A percentile compares a stretch with the other conserved stretches of the same genome.
Conservation (phyloP, 2,888 invertebrate genomes). For the Falcaria lacertinaria region DNA sequence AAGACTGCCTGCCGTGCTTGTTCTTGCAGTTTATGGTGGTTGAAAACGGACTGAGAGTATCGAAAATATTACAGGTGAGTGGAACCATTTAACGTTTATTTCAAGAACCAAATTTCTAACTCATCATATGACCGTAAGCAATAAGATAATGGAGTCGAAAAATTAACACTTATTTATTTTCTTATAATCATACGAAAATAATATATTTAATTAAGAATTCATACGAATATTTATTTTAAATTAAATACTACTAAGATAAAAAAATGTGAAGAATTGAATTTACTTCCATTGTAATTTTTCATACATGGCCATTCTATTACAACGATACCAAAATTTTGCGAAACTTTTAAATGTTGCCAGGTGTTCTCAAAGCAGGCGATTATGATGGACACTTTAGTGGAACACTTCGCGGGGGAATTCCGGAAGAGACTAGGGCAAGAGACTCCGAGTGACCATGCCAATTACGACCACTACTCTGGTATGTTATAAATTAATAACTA, state of each 20-base stretch:
- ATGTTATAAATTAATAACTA: too few species aligned
- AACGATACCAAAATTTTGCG: background rate
- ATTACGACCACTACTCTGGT: conserved; percentile 72
- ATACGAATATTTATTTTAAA: too few species aligned
- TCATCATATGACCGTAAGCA: too few species aligned
- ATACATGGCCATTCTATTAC: too few species aligned
- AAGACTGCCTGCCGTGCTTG: conserved; percentile 94
- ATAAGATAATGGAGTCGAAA: too few species aligned
- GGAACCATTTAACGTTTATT: background rate
- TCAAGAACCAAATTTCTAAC: too few species aligned
- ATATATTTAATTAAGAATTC: too few species aligned
- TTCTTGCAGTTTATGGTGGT: conserved; percentile 93
- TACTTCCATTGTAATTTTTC: too few species aligned
- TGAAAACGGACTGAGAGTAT: conserved; percentile 87
- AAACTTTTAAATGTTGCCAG: conserved; percentile 38
- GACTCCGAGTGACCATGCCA: conserved; percentile 68
- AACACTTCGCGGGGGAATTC: conserved; percentile 89
- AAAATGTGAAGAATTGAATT: too few species aligned
- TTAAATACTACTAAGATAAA: too few species aligned
- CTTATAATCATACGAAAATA: too few species aligned
- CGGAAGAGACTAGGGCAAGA: conserved; percentile 80
- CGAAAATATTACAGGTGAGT: conserved; percentile 86
- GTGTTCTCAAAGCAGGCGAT: conserved; percentile 87
- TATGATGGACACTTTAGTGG: conserved; percentile 93
- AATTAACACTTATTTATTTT: too few species aligned